These are phyloP conservation scores for Macrotus californicus DNA, from an alignment of 2,113 vertebrate genomes.

Conservation along the genomic window DNA sequence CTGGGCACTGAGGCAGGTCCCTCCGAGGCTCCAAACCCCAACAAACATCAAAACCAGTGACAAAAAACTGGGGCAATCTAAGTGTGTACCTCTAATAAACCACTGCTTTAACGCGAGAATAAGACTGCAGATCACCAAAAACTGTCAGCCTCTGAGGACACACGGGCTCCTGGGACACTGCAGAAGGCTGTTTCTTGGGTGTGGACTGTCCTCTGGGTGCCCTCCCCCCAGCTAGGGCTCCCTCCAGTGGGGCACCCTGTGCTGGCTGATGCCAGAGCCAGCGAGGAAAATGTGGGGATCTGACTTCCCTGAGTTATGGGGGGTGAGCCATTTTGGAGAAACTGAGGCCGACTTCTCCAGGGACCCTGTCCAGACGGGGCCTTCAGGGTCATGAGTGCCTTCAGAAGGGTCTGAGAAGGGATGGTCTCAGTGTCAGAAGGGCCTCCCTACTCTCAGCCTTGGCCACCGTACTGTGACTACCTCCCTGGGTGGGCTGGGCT, in stretches of 20 bases:
- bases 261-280: background rate
- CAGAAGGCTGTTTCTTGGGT: fast-evolving
- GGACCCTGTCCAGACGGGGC: background rate
- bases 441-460: fast-evolving
- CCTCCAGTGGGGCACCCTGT: too few relatives aligned
- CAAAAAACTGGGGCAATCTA: background rate
- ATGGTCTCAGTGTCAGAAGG: background rate
- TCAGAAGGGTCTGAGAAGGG: background rate
- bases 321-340: background rate
- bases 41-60: background rate
- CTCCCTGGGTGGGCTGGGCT: background rate
- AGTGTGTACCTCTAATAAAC: background rate
- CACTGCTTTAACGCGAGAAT: background rate
- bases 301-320: background rate
- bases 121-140: background rate
- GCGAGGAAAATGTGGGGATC: fast-evolving
- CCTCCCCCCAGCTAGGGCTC: too few relatives aligned
- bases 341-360: background rate
- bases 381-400: background rate
- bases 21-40: background rate
- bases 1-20: background rate
- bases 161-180: background rate
- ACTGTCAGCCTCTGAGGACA: background rate
- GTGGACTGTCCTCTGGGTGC: background rate
- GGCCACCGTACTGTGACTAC: too few relatives aligned